phyloP scores from a whole-genome alignment of 1,140 invertebrate genomes.

The Musca vetustissima region DNA sequence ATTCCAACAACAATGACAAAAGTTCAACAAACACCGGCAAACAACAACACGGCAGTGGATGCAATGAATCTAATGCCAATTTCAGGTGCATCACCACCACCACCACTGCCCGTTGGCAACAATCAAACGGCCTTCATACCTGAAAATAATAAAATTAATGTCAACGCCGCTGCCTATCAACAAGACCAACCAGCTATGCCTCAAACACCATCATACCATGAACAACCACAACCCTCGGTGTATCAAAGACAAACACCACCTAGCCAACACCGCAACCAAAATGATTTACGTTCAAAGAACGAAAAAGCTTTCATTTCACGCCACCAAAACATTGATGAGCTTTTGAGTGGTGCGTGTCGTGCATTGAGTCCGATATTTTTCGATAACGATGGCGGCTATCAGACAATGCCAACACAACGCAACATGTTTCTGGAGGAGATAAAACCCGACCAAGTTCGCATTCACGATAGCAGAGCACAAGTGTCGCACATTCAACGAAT shows the following conservation, averaged over 20 bases:
- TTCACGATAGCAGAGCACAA: conserved; percentile 75
- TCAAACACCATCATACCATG: conserved; percentile 3
- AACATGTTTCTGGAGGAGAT: conserved; percentile 53
- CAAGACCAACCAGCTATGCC: conserved; percentile 10
- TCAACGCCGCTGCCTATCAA: conserved; percentile 8
- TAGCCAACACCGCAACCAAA: conserved; percentile 9
- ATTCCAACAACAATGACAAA: conserved; percentile 57
- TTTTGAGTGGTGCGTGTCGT: conserved; percentile 68
- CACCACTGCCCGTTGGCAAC: neutral
- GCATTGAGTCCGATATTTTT: conserved; percentile 64
- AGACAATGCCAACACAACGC: conserved; percentile 33
- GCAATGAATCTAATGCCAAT: neutral
- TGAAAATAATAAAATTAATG: neutral
- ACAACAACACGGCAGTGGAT: conserved; percentile 8
- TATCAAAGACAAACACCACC: conserved; percentile 41
- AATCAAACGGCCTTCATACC: neutral
- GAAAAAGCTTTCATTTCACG: conserved; percentile 69
- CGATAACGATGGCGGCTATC: conserved; percentile 24
- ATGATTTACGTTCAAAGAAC: conserved; percentile 32
- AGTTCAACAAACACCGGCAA: conserved; percentile 34
- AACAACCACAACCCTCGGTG: neutral
- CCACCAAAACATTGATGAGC: conserved; percentile 81
- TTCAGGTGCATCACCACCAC: neutral
- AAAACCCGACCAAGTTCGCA: conserved; percentile 69
- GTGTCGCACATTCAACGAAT: conserved; percentile 66